Evolutionary conservation across 2,113 vertebrate genomes (phyloP).

Genomic region (Neopipo cinnamomea): DNA sequence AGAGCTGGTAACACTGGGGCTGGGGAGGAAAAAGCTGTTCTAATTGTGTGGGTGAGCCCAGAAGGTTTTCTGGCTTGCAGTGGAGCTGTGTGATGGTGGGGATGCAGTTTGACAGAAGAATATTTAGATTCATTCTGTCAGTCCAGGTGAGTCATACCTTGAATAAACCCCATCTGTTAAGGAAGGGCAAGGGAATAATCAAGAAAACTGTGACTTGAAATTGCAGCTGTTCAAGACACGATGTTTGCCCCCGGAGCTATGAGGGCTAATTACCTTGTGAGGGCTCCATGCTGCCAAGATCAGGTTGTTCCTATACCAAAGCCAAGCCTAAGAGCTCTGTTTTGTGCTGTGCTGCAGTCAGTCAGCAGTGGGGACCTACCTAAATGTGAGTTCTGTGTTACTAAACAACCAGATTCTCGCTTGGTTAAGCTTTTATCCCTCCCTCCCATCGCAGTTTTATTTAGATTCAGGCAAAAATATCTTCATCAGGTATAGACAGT

Average conservation of each 20-base stretch:
- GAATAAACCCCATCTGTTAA: slow-evolving; percentile 44
- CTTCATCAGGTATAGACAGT: neutral
- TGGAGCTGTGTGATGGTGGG: neutral
- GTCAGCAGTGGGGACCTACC: neutral
- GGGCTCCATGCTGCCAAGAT: neutral
- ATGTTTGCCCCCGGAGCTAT: slow-evolving; percentile 26
- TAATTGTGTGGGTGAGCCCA: neutral
- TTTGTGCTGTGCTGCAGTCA: neutral
- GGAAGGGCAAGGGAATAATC: slow-evolving; percentile 30
- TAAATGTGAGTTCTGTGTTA: neutral
- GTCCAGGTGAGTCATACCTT: slow-evolving; percentile 37
- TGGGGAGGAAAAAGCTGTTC: neutral
- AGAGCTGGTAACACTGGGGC: neutral
- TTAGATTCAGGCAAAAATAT: neutral
- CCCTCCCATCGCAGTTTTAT: neutral
- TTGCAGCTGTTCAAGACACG: neutral
- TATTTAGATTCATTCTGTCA: slow-evolving; percentile 20
- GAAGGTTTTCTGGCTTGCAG: neutral
- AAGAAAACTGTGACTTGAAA: slow-evolving; percentile 4
- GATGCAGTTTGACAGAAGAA: slow-evolving; percentile 5
- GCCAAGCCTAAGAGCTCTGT: neutral
- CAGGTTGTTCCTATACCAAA: neutral
- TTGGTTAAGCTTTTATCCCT: neutral
- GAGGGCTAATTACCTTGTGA: slow-evolving; percentile 26
- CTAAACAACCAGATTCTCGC: neutral